phyloP scores from a whole-genome alignment of 2,888 invertebrate genomes.

The Drosophila anomelani region DNA sequence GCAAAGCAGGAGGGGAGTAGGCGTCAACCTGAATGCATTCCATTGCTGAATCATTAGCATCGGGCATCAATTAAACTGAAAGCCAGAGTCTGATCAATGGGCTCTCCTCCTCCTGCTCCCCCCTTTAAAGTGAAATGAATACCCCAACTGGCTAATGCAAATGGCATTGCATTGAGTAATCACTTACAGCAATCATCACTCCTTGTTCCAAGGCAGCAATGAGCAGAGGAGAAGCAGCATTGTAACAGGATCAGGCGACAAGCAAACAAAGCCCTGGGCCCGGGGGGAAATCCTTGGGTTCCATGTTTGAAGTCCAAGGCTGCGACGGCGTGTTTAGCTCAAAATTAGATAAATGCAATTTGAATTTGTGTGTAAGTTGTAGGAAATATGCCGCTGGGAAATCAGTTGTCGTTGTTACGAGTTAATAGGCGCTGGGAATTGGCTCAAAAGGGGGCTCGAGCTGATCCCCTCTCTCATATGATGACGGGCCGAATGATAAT shows the following conservation, averaged over 20 bases:
- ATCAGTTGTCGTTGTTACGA: slow-evolving; percentile 71
- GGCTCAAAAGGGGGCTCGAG: background rate
- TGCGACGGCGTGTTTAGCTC: slow-evolving; percentile 54
- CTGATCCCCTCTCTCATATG: slow-evolving; percentile 9
- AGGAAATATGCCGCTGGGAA: slow-evolving; percentile 65
- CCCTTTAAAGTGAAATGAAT: slow-evolving; percentile 6
- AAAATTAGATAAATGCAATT: slow-evolving; percentile 76
- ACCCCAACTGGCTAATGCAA: slow-evolving; percentile 14
- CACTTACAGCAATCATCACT: slow-evolving; percentile 26
- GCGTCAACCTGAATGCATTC: slow-evolving; percentile 18
- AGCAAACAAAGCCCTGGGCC: slow-evolving; percentile 18
- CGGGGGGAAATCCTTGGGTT: slow-evolving; percentile 26
- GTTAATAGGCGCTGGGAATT: slow-evolving; percentile 72
- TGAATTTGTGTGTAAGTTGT: slow-evolving; percentile 68
- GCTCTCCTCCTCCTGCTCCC: background rate
- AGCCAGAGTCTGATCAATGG: slow-evolving; percentile 25
- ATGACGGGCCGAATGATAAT: slow-evolving; percentile 43
- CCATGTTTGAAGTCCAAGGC: slow-evolving; percentile 35
- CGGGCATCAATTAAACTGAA: slow-evolving; percentile 22
- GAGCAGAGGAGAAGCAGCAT: no score
- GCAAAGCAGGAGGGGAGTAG: background rate
- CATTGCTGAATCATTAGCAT: slow-evolving; percentile 36
- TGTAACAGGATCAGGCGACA: slow-evolving; percentile 11
- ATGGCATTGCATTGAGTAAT: slow-evolving; percentile 36
- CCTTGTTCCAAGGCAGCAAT: background rate